These are phyloP conservation scores for Psylliodes chrysocephalus DNA, from an alignment of 2,888 invertebrate species.

Conservation along the genomic window DNA sequence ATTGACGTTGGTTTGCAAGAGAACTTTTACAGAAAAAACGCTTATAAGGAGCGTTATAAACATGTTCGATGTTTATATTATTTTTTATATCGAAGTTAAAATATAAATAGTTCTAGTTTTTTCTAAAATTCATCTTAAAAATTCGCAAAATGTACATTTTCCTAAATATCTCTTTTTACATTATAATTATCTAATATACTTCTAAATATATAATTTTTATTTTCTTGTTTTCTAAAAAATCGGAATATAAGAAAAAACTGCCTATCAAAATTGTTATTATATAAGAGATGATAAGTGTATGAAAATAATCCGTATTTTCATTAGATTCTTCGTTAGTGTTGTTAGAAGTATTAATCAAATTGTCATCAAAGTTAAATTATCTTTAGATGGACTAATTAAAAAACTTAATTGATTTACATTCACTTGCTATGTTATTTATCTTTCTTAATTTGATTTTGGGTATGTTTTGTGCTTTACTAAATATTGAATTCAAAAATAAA, in stretches of 20 bases:
- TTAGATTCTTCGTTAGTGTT: no score
- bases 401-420: no score
- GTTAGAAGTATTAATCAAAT: no score
- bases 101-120: slow-evolving; percentile 18
- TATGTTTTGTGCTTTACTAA: no score
- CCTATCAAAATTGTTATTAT: not conserved
- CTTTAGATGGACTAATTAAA: no score
- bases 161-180: slow-evolving; percentile 23
- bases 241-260: slow-evolving; percentile 19
- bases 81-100: slow-evolving; percentile 42
- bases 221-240: slow-evolving; percentile 1
- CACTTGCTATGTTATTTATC: no score
- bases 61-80: slow-evolving; percentile 54
- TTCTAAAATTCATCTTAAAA: slow-evolving; percentile 6
- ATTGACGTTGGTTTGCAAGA: slow-evolving; percentile 42
- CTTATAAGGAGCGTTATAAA: slow-evolving; percentile 39
- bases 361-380: no score
- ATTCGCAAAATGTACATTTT: slow-evolving; percentile 14
- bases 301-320: not conserved
- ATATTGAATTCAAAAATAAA: no score
- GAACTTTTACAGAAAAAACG: slow-evolving; percentile 40
- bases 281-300: not conserved
- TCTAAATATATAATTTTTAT: slow-evolving; percentile 3
- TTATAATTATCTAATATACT: slow-evolving; percentile 12
- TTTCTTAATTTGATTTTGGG: no score